Evolutionary conservation across 2,888 invertebrate species (phyloP).

Genomic region (Pegoplata infirma): DNA sequence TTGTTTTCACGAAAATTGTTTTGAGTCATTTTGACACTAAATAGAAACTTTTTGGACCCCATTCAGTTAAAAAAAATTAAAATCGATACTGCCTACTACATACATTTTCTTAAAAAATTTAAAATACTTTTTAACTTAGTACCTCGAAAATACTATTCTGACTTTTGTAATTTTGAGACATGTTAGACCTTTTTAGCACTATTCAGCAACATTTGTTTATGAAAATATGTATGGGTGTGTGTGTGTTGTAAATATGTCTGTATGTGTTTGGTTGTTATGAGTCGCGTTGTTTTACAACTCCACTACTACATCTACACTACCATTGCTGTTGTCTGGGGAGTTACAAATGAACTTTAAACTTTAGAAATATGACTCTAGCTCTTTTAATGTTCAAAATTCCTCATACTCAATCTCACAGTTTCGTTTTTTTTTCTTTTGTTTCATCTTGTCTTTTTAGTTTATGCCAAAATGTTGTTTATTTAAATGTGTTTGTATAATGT

Average conservation of each 20-base stretch:
- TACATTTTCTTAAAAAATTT: no score
- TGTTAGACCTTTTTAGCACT: constrained; percentile 32
- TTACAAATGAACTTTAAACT: constrained; percentile 54
- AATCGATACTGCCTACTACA: no score
- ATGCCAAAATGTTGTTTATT: constrained; percentile 32
- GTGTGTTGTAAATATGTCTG: no score
- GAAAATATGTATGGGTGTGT: constrained; percentile 29
- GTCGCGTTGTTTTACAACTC: constrained; percentile 31
- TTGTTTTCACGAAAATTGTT: no score
- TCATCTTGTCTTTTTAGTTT: constrained; percentile 23
- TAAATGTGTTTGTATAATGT: constrained; percentile 3
- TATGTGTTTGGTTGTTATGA: constrained; percentile 20
- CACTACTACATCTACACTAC: constrained; percentile 23
- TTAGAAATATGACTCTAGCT: constrained; percentile 42
- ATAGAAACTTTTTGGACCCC: no score
- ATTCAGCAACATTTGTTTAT: constrained; percentile 48
- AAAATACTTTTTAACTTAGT: no score
- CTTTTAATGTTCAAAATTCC: not conserved
- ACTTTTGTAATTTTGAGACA: constrained; percentile 30
- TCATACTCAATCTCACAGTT: not conserved
- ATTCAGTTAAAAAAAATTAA: no score
- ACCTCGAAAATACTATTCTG: no score
- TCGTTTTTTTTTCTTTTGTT: constrained; percentile 2
- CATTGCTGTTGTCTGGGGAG: constrained; percentile 22
- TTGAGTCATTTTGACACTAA: no score